Base-by-base conservation (phyloP, 1,140 invertebrate genomes). In the Hyposmocoma kahamanoa region DNA sequence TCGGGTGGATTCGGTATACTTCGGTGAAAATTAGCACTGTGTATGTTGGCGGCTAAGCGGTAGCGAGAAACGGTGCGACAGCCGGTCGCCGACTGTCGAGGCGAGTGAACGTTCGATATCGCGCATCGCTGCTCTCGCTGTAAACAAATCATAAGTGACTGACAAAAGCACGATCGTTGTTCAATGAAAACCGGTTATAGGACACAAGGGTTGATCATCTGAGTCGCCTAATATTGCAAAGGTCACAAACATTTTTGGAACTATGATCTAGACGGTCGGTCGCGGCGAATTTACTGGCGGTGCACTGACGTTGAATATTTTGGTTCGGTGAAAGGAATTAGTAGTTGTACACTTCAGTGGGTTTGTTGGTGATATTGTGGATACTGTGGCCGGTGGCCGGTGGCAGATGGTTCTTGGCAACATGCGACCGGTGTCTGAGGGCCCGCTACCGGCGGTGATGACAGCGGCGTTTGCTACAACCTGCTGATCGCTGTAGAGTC, bases 271-370 rank as follows among this genome's bases (percentile, higher is more conserved):
- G 62, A 46, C 54, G 56, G 55, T 66, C 74, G 74, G 56, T 53
- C 60, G 54, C 62, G 47, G 55, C 74, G 77, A 76, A 65, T 76
- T 77, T 64, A 52, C 51, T 64, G 47, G 57, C 60, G 56, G 59
- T 60, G 56, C 58, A 72, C 57, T 64, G 60, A 65, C 62, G 67
- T 73, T 67, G 66, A 61, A 59, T 72, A 64, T 66, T 71, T 72
- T 59, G 60, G 56, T 68, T 67, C 64, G 72, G 79, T 83, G 79
- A 83, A 83, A 83, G 79, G 70, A 60, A 53, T 61, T 49, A 21
- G 34, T 48, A 36, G 62, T 64, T n/a, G n/a, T n/a, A n/a, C n/a
- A n/a, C n/a, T n/a, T 69, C 50, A 63, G 55, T 54, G 60, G 56
- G 47, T 62, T 59, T 50, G 49, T 58, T 66, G 60, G 51, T 56